Conservation (phyloP, 2,888 invertebrate species). For the Adelphocoris suturalis region DNA sequence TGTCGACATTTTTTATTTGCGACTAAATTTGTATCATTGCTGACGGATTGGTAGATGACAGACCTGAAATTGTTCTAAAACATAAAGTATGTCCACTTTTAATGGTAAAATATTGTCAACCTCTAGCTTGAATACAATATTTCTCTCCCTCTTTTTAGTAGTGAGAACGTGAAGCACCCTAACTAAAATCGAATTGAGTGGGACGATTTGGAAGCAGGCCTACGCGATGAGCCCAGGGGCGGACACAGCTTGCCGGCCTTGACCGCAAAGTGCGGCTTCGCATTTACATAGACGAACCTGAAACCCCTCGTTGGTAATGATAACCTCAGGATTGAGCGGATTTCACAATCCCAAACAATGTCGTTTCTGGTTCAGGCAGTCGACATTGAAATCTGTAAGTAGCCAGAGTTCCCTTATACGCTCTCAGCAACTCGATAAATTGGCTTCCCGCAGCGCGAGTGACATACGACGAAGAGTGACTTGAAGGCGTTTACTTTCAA, state of each 20-base stretch:
- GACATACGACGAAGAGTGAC: neutral
- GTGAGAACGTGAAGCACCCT: too few species aligned
- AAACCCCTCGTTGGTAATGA: neutral
- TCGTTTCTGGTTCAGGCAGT: slow-evolving; percentile 3
- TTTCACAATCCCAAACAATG: slow-evolving; percentile 23
- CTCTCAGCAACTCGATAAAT: neutral
- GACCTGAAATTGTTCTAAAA: too few species aligned
- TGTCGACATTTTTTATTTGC: too few species aligned
- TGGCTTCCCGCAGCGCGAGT: neutral
- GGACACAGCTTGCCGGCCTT: slow-evolving; percentile 27
- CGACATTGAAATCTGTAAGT: slow-evolving; percentile 2
- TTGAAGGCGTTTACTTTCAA: neutral
- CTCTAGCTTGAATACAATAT: too few species aligned
- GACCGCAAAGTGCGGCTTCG: slow-evolving; percentile 26
- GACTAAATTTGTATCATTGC: too few species aligned
- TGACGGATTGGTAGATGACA: too few species aligned
- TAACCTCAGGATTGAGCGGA: slow-evolving; percentile 28
- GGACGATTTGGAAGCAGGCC: neutral
- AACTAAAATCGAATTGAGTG: neutral
- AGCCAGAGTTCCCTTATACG: neutral
- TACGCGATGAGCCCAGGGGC: neutral
- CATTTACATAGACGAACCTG: slow-evolving; percentile 9
- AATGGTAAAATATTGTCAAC: too few species aligned
- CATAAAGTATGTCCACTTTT: too few species aligned
- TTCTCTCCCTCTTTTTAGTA: too few species aligned